These are phyloP conservation scores for Lepetodrilus schrolli DNA, from an alignment of 2,888 invertebrate genomes.

Conservation along the genomic window DNA sequence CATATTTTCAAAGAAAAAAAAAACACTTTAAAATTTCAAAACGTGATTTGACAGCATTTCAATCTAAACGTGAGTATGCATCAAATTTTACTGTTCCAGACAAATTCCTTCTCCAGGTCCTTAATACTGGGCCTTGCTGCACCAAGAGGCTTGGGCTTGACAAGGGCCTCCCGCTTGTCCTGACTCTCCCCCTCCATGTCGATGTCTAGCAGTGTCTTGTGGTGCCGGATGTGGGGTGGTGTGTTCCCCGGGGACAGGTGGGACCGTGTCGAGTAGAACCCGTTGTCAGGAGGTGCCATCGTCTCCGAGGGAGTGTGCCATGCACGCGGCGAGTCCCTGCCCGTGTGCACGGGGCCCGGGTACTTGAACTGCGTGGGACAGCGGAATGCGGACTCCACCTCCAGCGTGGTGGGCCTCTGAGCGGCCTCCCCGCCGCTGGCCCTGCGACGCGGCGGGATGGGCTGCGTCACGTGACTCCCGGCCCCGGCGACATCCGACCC, in stretches of 20 bases:
- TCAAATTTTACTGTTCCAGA: constrained; percentile 10
- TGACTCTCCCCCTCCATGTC: constrained; percentile 74
- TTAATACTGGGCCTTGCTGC: constrained; percentile 37
- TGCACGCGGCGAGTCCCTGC: constrained; percentile 28
- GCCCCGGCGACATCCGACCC: too few relatives aligned
- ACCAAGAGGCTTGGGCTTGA: constrained; percentile 29
- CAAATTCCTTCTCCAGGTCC: constrained; percentile 51
- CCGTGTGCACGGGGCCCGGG: constrained; percentile 36
- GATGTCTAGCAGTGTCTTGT: constrained; percentile 72
- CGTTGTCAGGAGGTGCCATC: constrained; percentile 82
- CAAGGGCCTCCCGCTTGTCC: constrained; percentile 46
- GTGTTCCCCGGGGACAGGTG: constrained; percentile 79
- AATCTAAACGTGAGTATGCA: not conserved
- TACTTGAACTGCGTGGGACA: constrained; percentile 46
- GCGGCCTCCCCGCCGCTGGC: constrained; percentile 69
- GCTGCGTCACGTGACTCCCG: constrained; percentile 34
- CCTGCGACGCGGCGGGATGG: constrained; percentile 61
- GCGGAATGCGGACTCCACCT: constrained; percentile 80
- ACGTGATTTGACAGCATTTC: not conserved
- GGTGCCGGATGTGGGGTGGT: constrained; percentile 70
- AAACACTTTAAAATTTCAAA: not conserved
- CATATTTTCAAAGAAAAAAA: too few relatives aligned
- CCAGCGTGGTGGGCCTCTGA: constrained; percentile 81
- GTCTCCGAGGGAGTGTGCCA: constrained; percentile 49
- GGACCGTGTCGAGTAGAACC: constrained; percentile 85